These are phyloP conservation scores for Slavum lentiscoides DNA, from an alignment of 2,888 invertebrate genomes.

Conservation along the genomic window DNA sequence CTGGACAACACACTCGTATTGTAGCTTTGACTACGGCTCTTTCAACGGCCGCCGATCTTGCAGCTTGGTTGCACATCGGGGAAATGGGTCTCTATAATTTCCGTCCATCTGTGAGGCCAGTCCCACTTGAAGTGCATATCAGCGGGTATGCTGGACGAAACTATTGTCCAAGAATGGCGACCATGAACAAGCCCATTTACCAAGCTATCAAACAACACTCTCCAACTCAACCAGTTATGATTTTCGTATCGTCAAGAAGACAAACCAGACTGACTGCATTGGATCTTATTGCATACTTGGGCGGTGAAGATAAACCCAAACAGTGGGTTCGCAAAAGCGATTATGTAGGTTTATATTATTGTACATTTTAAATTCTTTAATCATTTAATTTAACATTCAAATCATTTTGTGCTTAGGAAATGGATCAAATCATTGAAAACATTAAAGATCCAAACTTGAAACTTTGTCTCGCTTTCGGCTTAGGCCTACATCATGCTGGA, in stretches of 20 bases:
- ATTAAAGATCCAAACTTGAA: constrained; percentile 88
- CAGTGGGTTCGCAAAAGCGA: constrained; percentile 92
- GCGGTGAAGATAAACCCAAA: constrained; percentile 89
- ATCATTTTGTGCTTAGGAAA: constrained; percentile 63
- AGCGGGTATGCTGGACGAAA: constrained; percentile 96
- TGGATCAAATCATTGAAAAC: constrained; percentile 73
- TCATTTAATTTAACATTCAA: not conserved
- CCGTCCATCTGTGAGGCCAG: constrained; percentile 94
- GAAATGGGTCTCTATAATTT: constrained; percentile 89
- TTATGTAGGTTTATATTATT: constrained; percentile 41
- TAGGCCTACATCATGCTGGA: constrained; percentile 98
- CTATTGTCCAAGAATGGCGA: constrained; percentile 98
- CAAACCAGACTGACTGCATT: constrained; percentile 96
- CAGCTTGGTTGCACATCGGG: constrained; percentile 92
- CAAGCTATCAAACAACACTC: constrained; percentile 93
- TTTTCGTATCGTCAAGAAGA: constrained; percentile 90
- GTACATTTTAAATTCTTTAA: not conserved
- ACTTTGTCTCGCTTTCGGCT: constrained; percentile 92
- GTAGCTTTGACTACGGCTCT: constrained; percentile 96
- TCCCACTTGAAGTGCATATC: constrained; percentile 90
- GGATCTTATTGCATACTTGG: constrained; percentile 88
- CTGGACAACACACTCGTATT: constrained; percentile 78
- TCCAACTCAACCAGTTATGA: constrained; percentile 84
- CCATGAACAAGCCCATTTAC: constrained; percentile 98
- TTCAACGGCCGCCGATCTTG: constrained; percentile 95